A percentile compares a stretch with the other conserved stretches of the same genome.
Evolutionary conservation across 2,113 vertebrate genomes (phyloP).

Genomic region (Orientallactaga bullata): DNA sequence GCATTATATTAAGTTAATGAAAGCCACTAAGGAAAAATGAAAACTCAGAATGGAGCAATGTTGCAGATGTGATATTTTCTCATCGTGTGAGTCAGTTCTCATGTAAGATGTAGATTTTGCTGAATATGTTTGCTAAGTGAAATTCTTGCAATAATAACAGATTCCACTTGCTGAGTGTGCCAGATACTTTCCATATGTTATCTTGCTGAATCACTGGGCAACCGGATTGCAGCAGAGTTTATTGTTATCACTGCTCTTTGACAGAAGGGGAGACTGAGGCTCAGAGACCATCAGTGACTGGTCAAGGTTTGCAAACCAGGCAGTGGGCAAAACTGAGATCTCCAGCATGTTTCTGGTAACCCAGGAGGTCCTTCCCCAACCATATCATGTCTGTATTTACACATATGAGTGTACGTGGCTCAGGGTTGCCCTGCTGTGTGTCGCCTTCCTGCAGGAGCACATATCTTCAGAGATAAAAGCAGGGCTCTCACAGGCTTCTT

Average conservation of each 20-base stretch:
- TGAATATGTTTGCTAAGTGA: constrained; percentile 57
- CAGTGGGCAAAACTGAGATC: not conserved
- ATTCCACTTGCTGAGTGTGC: constrained; percentile 27
- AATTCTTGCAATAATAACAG: constrained; percentile 53
- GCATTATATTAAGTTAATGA: not conserved
- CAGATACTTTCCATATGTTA: constrained; percentile 53
- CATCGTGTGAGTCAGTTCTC: not conserved
- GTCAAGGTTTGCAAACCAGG: constrained; percentile 3
- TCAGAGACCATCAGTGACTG: not conserved
- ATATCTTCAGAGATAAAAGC: constrained; percentile 69
- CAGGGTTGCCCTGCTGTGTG: not conserved
- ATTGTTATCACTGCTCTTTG: not conserved
- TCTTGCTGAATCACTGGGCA: constrained; percentile 20
- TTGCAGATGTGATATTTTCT: not conserved
- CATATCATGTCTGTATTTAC: not conserved
- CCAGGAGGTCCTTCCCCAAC: not conserved
- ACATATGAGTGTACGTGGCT: constrained; percentile 14
- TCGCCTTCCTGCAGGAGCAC: constrained; percentile 46
- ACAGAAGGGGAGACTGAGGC: constrained; percentile 8
- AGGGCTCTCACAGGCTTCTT: constrained; percentile 51
- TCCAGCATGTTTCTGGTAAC: not conserved
- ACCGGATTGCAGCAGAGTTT: constrained; percentile 9
- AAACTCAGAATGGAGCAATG: constrained; percentile 19
- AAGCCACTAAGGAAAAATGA: not conserved
- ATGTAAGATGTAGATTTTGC: constrained; percentile 24